phyloP scores from a whole-genome alignment of 1,140 invertebrate genomes.

The Hypothenemus hampei region DNA sequence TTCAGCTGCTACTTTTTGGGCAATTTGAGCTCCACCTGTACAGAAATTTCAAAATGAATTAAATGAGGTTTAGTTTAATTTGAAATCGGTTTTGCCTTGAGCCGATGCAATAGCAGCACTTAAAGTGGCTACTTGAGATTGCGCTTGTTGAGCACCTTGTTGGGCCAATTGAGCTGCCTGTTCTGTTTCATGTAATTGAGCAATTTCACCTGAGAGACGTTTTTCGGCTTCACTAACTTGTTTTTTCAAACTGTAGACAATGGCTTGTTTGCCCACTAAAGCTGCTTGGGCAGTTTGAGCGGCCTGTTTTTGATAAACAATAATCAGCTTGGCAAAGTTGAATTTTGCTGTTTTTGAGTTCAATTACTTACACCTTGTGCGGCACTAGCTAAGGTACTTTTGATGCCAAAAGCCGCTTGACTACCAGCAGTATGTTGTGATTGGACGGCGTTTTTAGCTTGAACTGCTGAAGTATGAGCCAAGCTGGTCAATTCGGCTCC shows the following conservation, averaged over 20 bases:
- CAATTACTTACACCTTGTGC: slow-evolving; percentile 31
- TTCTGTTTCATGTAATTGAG: slow-evolving; percentile 31
- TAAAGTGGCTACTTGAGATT: slow-evolving; percentile 23
- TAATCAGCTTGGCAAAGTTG: neutral
- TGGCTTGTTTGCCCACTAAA: slow-evolving; percentile 35
- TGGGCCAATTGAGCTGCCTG: slow-evolving; percentile 29
- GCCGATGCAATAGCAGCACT: slow-evolving; percentile 32
- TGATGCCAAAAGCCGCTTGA: slow-evolving; percentile 34
- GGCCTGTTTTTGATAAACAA: slow-evolving; percentile 16
- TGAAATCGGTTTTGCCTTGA: slow-evolving; percentile 14
- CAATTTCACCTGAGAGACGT: slow-evolving; percentile 31
- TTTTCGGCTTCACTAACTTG: slow-evolving; percentile 31
- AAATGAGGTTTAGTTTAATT: neutral
- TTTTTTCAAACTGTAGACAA: slow-evolving; percentile 29
- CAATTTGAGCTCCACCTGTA: slow-evolving; percentile 25
- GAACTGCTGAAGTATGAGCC: slow-evolving; percentile 33
- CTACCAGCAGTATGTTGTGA: slow-evolving; percentile 35
- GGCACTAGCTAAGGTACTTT: slow-evolving; percentile 32
- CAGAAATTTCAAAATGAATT: too few relatives aligned
- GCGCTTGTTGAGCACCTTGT: slow-evolving; percentile 32
- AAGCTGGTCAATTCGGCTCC: slow-evolving; percentile 34
- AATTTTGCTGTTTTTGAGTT: neutral
- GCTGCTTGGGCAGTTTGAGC: slow-evolving; percentile 37
- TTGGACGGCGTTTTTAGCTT: slow-evolving; percentile 35
- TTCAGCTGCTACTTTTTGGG: slow-evolving; percentile 29